Percentiles rank a stretch among this genome's conserved stretches.
Evolutionary conservation across 1,140 invertebrate species (phyloP).

Genomic region (Drosophila pseudoananassae): DNA sequence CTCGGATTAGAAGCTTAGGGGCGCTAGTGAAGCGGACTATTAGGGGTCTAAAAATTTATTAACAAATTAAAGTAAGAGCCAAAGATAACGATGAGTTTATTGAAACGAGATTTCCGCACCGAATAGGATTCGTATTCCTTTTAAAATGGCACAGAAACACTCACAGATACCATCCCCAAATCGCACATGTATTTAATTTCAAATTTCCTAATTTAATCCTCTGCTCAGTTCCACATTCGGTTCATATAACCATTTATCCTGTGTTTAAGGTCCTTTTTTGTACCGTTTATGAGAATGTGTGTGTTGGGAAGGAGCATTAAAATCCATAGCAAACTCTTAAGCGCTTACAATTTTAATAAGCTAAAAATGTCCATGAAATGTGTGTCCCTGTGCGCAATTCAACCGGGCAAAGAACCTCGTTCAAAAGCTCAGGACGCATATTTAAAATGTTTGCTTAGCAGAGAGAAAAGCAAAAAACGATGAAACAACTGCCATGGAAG

Average conservation of each 20-base stretch:
- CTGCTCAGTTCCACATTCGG: slow-evolving; percentile 10
- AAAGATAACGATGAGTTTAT: neutral
- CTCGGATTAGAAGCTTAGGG: slow-evolving; percentile 29
- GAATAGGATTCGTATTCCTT: neutral
- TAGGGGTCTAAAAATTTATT: slow-evolving; percentile 24
- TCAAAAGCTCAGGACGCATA: slow-evolving; percentile 22
- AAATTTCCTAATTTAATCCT: neutral
- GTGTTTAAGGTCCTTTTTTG: slow-evolving; percentile 17
- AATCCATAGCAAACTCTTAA: slow-evolving; percentile 49
- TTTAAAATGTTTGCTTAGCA: slow-evolving; percentile 46
- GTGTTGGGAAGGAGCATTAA: slow-evolving; percentile 24
- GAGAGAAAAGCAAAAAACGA: slow-evolving; percentile 10
- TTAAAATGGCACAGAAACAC: neutral
- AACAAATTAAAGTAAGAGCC: slow-evolving; percentile 28
- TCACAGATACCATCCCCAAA: neutral
- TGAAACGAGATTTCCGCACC: neutral
- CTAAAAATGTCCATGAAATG: slow-evolving; percentile 54
- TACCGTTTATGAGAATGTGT: too few species aligned
- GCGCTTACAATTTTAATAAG: slow-evolving; percentile 55
- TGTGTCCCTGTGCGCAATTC: slow-evolving; percentile 17
- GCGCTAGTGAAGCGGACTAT: slow-evolving; percentile 28
- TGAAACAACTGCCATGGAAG: slow-evolving; percentile 7
- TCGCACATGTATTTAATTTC: slow-evolving; percentile 16
- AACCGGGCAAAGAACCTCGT: slow-evolving; percentile 23
- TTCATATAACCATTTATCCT: slow-evolving; percentile 15